Conservation (phyloP, 2,113 vertebrate genomes). For the Ptilonorhynchus violaceus region DNA sequence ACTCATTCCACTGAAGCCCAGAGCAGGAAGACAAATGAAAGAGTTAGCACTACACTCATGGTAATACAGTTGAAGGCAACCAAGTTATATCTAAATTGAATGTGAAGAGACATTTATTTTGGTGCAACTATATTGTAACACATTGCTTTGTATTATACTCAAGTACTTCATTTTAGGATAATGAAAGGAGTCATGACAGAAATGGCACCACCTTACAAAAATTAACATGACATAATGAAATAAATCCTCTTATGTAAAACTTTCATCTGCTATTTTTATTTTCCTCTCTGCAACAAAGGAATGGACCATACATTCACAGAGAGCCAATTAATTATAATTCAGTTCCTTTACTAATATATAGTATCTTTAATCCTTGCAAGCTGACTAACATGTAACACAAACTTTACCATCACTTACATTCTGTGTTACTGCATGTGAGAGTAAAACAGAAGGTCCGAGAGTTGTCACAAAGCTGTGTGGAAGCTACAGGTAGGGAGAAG, state of each 20-base stretch:
- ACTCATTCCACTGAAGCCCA: constrained; percentile 11
- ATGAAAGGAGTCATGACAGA: not conserved
- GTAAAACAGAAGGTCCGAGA: not conserved
- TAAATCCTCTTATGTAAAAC: not conserved
- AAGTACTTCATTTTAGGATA: not conserved
- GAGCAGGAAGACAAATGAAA: constrained; percentile 34
- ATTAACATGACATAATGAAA: not conserved
- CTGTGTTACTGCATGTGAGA: not conserved
- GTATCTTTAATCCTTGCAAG: not conserved
- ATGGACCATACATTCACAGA: not conserved
- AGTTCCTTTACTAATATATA: not conserved
- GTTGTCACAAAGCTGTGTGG: not conserved
- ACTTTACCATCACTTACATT: not conserved
- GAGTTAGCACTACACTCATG: not conserved
- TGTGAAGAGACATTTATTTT: not conserved
- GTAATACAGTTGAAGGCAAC: not conserved
- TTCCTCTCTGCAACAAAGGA: not conserved
- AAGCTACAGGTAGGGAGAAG: not conserved
- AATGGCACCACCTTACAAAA: not conserved
- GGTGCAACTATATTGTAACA: not conserved
- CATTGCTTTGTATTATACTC: not conserved
- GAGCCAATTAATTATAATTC: not conserved
- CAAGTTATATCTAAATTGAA: not conserved
- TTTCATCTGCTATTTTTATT: not conserved
- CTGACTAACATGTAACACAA: accelerated